Conservation (phyloP, 2,113 vertebrate genomes). For the Oreamnos americanus region DNA sequence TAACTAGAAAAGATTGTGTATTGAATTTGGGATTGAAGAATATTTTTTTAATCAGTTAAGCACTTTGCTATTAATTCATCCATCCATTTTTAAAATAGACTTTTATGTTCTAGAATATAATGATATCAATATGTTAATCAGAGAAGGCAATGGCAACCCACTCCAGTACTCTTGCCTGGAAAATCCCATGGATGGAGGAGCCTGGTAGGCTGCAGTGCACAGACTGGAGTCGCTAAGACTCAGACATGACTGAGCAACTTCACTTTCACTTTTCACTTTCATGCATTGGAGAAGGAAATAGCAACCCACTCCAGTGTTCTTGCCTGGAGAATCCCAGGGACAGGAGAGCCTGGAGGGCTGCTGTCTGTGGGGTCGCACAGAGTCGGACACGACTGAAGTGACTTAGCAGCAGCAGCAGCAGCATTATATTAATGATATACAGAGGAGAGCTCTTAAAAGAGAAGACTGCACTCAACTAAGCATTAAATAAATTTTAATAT, state of each 20-base stretch:
- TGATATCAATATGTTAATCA: neutral
- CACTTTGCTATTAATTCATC: neutral
- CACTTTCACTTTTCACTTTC: neutral
- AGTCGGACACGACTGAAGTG: neutral
- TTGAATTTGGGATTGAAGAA: neutral
- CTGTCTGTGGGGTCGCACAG: fast-evolving
- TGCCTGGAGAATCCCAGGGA: neutral
- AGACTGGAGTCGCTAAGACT: neutral
- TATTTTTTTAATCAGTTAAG: neutral
- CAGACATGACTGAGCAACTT: neutral
- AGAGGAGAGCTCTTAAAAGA: neutral
- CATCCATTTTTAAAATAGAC: neutral
- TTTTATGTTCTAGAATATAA: neutral
- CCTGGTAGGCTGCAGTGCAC: neutral
- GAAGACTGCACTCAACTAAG: neutral
- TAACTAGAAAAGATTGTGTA: neutral
- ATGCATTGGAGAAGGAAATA: neutral
- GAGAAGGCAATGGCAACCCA: neutral
- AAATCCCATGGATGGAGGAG: neutral
- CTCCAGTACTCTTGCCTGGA: neutral
- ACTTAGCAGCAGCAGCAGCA: neutral
- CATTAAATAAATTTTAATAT: neutral
- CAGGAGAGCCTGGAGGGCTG: neutral
- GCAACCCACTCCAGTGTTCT: neutral
- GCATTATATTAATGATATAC: neutral